phyloP scores from a whole-genome alignment of 2,113 vertebrate species.

The Apeltes quadracus region DNA sequence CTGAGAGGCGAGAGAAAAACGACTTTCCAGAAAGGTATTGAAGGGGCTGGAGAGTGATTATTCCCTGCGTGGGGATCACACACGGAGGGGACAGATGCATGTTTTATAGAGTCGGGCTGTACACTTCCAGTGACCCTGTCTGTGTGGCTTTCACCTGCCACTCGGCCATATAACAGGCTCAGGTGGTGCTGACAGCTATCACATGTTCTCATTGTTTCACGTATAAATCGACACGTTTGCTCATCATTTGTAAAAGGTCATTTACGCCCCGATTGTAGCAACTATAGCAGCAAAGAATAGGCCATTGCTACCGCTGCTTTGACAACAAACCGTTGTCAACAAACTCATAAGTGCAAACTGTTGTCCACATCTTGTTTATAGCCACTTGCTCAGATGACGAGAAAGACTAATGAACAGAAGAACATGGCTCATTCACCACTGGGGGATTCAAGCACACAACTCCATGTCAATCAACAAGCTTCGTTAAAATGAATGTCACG shows the following conservation, averaged over 20 bases:
- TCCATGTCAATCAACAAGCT: neutral
- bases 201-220: neutral
- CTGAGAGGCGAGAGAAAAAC: conserved; percentile 44
- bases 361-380: conserved; percentile 17
- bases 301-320: conserved; percentile 11
- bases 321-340: neutral
- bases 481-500: neutral
- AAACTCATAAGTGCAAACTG: neutral
- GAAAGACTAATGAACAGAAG: neutral
- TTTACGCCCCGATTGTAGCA: conserved; percentile 12
- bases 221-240: neutral
- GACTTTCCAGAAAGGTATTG: conserved; percentile 29
- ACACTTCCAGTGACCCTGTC: conserved; percentile 5
- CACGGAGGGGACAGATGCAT: conserved; percentile 25
- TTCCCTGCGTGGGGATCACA: conserved; percentile 38
- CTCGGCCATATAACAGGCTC: neutral
- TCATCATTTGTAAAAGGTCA: neutral
- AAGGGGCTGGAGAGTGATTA: conserved; percentile 41
- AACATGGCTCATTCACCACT: neutral
- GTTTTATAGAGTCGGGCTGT: conserved; percentile 13
- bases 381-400: neutral
- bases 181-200: neutral
- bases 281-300: conserved; percentile 7
- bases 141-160: conserved; percentile 13
- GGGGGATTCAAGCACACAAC: neutral